A percentile compares a stretch with the other conserved stretches of the same genome.
Evolutionary conservation across 2,113 vertebrate species (phyloP).

Genomic region (Colius striatus): DNA sequence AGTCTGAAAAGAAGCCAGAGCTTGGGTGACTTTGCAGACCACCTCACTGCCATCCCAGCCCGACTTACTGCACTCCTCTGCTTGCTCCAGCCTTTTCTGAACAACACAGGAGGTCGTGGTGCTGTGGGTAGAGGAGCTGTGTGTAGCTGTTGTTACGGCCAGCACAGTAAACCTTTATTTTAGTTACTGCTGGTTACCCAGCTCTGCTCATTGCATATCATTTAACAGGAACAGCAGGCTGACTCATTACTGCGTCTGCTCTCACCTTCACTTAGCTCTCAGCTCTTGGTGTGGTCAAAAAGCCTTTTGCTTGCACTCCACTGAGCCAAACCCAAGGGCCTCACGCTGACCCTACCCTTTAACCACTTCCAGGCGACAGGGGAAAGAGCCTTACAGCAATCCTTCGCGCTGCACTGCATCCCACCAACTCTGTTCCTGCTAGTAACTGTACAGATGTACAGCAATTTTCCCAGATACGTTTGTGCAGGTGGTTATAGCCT

Average conservation of each 20-base stretch:
- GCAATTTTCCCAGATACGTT: background rate
- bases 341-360: background rate
- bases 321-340: background rate
- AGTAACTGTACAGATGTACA: background rate
- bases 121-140: background rate
- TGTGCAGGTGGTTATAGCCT: background rate
- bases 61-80: background rate
- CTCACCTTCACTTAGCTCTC: background rate
- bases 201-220: rapidly evolving
- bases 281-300: background rate
- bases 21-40: background rate
- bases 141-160: background rate
- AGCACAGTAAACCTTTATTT: background rate
- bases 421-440: background rate
- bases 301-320: background rate
- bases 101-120: rapidly evolving
- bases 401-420: rapidly evolving
- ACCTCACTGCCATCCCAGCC: background rate
- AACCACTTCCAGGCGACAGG: rapidly evolving
- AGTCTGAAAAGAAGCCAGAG: background rate
- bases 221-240: background rate
- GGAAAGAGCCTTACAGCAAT: background rate
- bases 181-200: background rate
- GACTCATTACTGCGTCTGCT: background rate
- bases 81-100: background rate